Evolutionary conservation across 30 jellyfish, hydroid and myxozoan species (phyloP), one percentile per base, ranked within the genome.

Genomic region (Aurelia aurita complex sp. Pacific): DNA sequence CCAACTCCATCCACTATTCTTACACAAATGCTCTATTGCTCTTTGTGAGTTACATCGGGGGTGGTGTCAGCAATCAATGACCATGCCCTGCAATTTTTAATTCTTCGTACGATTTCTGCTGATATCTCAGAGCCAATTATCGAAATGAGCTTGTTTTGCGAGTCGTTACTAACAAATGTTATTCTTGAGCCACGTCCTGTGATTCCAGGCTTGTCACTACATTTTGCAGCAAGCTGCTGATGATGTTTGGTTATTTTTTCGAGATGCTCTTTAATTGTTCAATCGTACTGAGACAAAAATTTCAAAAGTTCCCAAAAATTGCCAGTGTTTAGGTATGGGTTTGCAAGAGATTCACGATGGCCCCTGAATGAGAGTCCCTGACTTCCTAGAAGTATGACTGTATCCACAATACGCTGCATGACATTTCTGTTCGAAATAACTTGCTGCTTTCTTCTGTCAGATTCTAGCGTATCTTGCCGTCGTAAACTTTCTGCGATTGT

Each of bases 31-130:
- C 86, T 76, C 40, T 53, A 76, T 51, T 55, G 85, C 19, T 74
- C 85, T 52, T 53, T 54, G 75, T 76, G 75, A 35, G 63, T 63
- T 35, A 76, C 86, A 62, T 55, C 86, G 7, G 76, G 75, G 10
- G 86, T 76, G 36, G 86, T 76, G 59, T 76, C 86, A 15, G 68
- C 68, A 59, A 59, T 59, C 32, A 59, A 59, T 59, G 68, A 59
- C 32, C 68, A 59, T 59, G 68, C 68, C 18, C 68, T 13, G 68
- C 32, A 59, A 2, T 59, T 59, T 13, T 18, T 2, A 59, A 59
- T 59, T 8, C 68, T 13, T 13, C 32, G 29, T 59, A 13, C 32
- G 32, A 51, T 35, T n/a, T 38, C 67, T 5, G 67, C 16, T 3
- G 82, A 42, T 15, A 42, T 38, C 33, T 42, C 82, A 23, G 67